Evolutionary conservation across 2,888 invertebrate genomes (phyloP), one percentile per base, ranked within the genome.

Genomic region (Platerodrilus igneus): DNA sequence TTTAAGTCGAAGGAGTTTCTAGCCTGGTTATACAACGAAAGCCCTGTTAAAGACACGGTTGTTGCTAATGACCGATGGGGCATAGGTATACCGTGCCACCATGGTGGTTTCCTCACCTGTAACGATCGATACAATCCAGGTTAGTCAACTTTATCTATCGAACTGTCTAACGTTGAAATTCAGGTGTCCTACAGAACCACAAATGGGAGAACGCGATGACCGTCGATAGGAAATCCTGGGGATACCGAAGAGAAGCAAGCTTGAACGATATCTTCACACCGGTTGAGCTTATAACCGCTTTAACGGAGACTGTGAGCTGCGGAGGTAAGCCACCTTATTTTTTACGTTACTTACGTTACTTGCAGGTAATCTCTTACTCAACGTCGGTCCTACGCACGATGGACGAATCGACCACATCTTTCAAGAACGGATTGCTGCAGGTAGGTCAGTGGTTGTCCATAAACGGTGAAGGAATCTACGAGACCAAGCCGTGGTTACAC

Each of bases 61-160:
- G 92, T 95, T 0, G 86, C 84, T 0, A 97, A 97, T 65, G 96
- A 97, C 66, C 76, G 96, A 52, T 96, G 95, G 95, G 95, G 95
- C 1, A 72, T 68, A 4, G 83, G 77, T 5, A 81, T 78, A 2
- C 69, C 78, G 3, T 94, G 95, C 47, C n/a, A 81, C 48, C 95
- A 96, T 68, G 95, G 95, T 2, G 93, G 85, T 52, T 91, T 86
- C 63, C 84, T 79, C 53, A 92, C 89, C 11, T 92, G 92, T 62
- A 66, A 71, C 2, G 95, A 95, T 67, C 77, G 88, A 56, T 90
- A 75, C 58, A 86, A 85, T 69, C 86, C 87, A 58, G 86, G 86
- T 74, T 72, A 81, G n/a, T 22, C n/a, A n/a, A 16, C 8, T 9
- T 5, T 22, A 22, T 9, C 8, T 22, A 9, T 9, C 7, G 9